Conservation (phyloP, 2,797 vertebrate species). For the Apodemus agrarius region DNA sequence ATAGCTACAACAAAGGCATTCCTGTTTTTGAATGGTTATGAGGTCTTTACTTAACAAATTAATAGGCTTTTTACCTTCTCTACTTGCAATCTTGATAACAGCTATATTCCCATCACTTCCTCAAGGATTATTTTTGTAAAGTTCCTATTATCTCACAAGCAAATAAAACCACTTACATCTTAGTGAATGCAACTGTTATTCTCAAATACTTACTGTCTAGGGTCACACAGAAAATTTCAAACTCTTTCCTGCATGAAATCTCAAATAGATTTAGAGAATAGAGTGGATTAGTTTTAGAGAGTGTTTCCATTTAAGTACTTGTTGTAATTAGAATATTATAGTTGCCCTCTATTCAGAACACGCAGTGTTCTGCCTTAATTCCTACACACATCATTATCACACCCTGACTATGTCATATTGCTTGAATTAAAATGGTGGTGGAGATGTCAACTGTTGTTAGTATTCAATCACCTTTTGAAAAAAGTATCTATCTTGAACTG, state of each 20-base stretch:
- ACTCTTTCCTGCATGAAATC: neutral
- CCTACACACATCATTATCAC: neutral
- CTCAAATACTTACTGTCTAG: neutral
- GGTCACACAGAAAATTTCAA: neutral
- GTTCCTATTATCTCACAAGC: neutral
- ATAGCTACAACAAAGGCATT: neutral
- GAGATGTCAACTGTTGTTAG: neutral
- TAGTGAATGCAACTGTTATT: neutral
- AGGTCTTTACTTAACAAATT: constrained; percentile 36
- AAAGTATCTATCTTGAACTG: neutral
- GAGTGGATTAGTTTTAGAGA: neutral
- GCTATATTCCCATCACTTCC: neutral
- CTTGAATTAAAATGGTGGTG: neutral
- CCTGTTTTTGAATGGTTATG: neutral
- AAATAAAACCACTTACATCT: neutral
- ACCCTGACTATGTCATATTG: neutral
- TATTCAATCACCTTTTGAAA: neutral
- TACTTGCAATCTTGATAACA: neutral
- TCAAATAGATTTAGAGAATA: neutral
- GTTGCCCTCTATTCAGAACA: neutral
- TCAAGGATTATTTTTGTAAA: constrained; percentile 1
- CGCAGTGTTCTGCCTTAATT: neutral
- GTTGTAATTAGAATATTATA: constrained; percentile 2
- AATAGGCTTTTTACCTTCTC: constrained; percentile 13
- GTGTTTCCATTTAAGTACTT: neutral